phyloP scores from a whole-genome alignment of 2,113 vertebrate species.

The Melanotaenia duboulayi region DNA sequence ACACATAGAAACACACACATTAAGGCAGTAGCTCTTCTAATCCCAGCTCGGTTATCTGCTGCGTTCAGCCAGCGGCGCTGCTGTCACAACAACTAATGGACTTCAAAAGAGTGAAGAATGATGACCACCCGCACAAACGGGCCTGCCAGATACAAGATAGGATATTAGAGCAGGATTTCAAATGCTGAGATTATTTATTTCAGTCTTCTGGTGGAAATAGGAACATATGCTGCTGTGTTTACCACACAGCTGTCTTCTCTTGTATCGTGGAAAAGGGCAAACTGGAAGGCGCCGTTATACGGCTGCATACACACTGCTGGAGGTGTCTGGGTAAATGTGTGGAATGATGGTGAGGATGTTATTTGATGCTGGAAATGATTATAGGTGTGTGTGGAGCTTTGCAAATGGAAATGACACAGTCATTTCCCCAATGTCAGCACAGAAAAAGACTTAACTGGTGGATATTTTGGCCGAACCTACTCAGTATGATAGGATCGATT shows the following conservation, averaged over 20 bases:
- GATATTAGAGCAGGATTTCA: constrained; percentile 61
- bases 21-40: constrained; percentile 50
- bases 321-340: constrained; percentile 29
- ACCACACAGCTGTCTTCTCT: constrained; percentile 53
- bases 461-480: too few species aligned
- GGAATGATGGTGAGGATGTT: constrained; percentile 6
- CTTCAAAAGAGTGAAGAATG: constrained; percentile 70
- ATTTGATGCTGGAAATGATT: neutral
- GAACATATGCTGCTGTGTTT: constrained; percentile 55
- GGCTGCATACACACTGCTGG: constrained; percentile 3
- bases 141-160: constrained; percentile 68
- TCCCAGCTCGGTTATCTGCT: constrained; percentile 69
- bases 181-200: constrained; percentile 62
- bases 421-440: neutral
- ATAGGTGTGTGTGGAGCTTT: neutral
- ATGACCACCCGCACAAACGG: constrained; percentile 69
- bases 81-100: constrained; percentile 71
- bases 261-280: constrained; percentile 46
- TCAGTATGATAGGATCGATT: too few species aligned
- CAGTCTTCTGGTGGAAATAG: constrained; percentile 55
- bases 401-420: neutral
- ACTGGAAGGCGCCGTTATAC: constrained; percentile 14
- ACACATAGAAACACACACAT: constrained; percentile 27
- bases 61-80: constrained; percentile 63
- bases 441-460: neutral